phyloP scores from a whole-genome alignment of 2,113 vertebrate species.

The Ceyx margarethae region DNA sequence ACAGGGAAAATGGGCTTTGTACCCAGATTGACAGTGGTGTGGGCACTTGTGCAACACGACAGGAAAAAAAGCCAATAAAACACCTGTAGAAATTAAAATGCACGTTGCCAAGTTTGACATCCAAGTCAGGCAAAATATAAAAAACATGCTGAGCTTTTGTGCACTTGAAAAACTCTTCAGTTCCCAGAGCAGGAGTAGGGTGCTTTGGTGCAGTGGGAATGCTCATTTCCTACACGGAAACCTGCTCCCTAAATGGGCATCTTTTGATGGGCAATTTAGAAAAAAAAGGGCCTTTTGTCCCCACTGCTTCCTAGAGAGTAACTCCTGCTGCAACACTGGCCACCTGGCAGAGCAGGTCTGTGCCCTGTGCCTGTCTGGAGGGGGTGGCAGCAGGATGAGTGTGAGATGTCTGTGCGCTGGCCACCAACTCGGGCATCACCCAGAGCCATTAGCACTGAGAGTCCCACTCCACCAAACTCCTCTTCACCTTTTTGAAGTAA shows the following conservation, averaged over 20 bases:
- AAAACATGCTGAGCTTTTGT: not conserved
- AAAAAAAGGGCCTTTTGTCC: not conserved
- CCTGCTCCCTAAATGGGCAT: not conserved
- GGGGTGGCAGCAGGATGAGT: not conserved
- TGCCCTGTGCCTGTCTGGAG: rapidly evolving
- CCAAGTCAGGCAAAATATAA: not conserved
- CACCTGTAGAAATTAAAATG: slow-evolving; percentile 8
- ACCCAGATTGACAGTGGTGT: not conserved
- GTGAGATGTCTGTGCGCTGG: rapidly evolving
- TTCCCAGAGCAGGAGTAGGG: not conserved
- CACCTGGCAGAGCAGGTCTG: not conserved
- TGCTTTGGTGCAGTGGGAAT: not conserved
- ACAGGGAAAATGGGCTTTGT: not conserved
- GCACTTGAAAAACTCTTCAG: not conserved
- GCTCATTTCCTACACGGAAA: not conserved
- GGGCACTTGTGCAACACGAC: not conserved
- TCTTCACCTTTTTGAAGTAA: not conserved
- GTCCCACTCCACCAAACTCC: not conserved
- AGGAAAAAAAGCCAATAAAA: slow-evolving; percentile 10
- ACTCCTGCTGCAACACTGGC: not conserved
- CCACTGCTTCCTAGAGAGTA: not conserved
- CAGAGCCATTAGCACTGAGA: not conserved
- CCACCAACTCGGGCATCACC: not conserved
- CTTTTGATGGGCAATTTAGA: not conserved
- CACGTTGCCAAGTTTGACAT: not conserved